Conservation (phyloP, 2,797 vertebrate genomes). For the Pampus argenteus region DNA sequence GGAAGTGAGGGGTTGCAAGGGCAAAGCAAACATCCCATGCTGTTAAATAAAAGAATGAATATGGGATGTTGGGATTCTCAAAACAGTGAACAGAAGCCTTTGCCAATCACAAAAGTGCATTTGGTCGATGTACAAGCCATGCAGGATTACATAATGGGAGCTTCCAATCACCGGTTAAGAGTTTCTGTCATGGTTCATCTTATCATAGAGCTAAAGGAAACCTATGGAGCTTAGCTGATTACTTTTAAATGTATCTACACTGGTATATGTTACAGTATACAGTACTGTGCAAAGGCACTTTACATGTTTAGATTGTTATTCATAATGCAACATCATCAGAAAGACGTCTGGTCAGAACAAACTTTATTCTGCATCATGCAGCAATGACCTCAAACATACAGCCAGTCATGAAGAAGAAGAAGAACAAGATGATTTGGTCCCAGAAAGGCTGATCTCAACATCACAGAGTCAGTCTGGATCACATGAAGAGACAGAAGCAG, state of each 20-base stretch:
- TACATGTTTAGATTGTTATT: too few relatives aligned
- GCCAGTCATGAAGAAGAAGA: too few relatives aligned
- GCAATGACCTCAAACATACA: too few relatives aligned
- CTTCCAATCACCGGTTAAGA: slow-evolving; percentile 28
- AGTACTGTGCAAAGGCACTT: too few relatives aligned
- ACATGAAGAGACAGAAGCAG: too few relatives aligned
- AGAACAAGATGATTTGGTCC: too few relatives aligned
- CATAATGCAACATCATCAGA: too few relatives aligned
- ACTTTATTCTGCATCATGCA: too few relatives aligned
- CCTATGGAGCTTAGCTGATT: not conserved
- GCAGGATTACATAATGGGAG: slow-evolving; percentile 33
- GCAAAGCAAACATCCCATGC: slow-evolving; percentile 2
- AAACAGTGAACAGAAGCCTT: slow-evolving; percentile 20
- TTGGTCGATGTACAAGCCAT: slow-evolving; percentile 14
- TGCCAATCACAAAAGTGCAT: slow-evolving; percentile 36
- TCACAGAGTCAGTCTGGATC: too few relatives aligned
- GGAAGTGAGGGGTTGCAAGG: not conserved
- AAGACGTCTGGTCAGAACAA: too few relatives aligned
- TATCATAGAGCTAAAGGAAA: slow-evolving; percentile 24
- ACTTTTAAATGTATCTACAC: not conserved
- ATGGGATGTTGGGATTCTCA: slow-evolving; percentile 36
- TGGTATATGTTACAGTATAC: not conserved
- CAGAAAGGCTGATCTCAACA: too few relatives aligned
- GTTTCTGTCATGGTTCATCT: slow-evolving; percentile 52
- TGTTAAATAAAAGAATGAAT: slow-evolving; percentile 50